phyloP scores from a whole-genome alignment of 2,888 invertebrate species.

The Heterodera filipjevi region DNA sequence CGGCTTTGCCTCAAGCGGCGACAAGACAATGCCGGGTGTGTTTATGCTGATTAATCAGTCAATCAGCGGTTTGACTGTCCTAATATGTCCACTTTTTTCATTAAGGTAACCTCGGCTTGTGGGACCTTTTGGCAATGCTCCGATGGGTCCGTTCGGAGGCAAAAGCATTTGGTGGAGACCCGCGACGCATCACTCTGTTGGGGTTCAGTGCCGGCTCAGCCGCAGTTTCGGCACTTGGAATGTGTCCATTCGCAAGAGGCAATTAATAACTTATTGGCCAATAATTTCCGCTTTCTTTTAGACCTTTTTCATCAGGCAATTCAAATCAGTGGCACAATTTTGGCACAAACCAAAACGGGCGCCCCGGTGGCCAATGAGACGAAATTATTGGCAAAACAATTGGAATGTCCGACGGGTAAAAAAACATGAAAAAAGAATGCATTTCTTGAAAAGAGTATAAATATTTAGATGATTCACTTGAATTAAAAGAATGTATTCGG shows the following conservation, averaged over 20 bases:
- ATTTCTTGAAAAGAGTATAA: neutral
- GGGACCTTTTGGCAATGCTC: constrained; percentile 44
- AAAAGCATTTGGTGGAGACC: constrained; percentile 45
- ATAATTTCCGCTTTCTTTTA: constrained; percentile 11
- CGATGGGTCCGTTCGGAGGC: constrained; percentile 40
- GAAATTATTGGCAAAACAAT: constrained; percentile 15
- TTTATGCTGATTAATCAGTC: neutral
- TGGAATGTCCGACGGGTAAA: constrained; percentile 18
- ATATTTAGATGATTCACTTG: constrained; percentile 22
- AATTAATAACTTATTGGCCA: neutral
- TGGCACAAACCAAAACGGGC: constrained; percentile 40
- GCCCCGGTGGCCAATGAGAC: constrained; percentile 34
- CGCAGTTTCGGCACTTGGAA: constrained; percentile 32
- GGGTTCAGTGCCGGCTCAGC: constrained; percentile 49
- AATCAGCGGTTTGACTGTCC: neutral
- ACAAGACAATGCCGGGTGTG: constrained; percentile 22
- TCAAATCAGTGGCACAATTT: constrained; percentile 47
- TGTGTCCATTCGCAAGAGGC: constrained; percentile 36
- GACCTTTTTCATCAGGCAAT: constrained; percentile 42
- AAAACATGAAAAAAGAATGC: neutral
- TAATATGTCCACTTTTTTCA: no score
- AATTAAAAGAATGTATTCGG: constrained; percentile 42
- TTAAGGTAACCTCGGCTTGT: constrained; percentile 48
- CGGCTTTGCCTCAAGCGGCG: constrained; percentile 43
- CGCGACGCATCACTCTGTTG: constrained; percentile 41